Percentiles rank a stretch among this genome's conserved stretches.
phyloP scores from a whole-genome alignment of 2,113 vertebrate genomes.

The Glareola pratincola region DNA sequence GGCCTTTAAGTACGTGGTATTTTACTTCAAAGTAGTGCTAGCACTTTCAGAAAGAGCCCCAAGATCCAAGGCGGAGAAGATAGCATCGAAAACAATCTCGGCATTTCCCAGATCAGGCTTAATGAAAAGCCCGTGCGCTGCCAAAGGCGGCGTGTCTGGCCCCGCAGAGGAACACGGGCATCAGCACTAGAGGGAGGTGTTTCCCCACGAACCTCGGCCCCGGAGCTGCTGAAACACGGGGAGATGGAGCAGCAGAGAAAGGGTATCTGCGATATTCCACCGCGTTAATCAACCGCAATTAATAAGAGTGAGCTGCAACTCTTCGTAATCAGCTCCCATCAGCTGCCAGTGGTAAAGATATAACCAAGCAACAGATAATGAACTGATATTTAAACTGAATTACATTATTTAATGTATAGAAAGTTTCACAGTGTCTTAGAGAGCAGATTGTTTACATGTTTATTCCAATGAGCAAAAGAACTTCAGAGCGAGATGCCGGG shows the following conservation, averaged over 20 bases:
- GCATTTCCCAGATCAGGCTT: rapidly evolving
- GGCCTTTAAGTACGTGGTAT: neutral
- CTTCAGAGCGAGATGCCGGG: neutral
- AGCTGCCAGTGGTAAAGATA: neutral
- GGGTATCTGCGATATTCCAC: neutral
- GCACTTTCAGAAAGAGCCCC: neutral
- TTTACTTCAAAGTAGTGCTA: neutral
- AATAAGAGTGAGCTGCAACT: neutral
- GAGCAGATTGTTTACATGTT: neutral
- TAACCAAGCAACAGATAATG: neutral
- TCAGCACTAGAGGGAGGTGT: conserved; percentile 60
- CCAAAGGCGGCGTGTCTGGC: rapidly evolving
- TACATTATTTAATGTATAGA: neutral
- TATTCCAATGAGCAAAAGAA: neutral
- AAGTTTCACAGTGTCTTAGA: neutral
- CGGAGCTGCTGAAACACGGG: neutral
- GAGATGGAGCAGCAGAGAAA: neutral
- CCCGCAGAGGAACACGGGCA: rapidly evolving
- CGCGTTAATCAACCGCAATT: conserved; percentile 14
- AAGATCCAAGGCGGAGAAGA: neutral
- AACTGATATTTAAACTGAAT: neutral
- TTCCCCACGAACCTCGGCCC: neutral
- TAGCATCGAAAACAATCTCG: neutral
- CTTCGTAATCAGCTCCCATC: conserved; percentile 10
- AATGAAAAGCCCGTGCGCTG: rapidly evolving